Evolutionary conservation across 2,888 invertebrate genomes (phyloP).

Genomic region (Cantharis lateralis): DNA sequence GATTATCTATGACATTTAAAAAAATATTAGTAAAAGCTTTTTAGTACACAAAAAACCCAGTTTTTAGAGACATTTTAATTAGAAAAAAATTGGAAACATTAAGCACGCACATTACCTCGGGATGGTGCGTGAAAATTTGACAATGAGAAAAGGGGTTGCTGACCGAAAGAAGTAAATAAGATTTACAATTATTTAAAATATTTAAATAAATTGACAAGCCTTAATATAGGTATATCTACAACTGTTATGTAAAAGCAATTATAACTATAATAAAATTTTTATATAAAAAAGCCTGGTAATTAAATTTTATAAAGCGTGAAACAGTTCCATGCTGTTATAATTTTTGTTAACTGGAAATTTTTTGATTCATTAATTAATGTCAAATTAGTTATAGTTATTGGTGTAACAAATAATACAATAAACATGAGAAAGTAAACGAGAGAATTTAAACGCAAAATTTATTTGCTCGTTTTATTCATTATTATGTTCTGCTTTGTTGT

Average conservation of each 20-base stretch:
- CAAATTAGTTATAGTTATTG: slow-evolving; percentile 3
- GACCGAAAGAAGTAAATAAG: background rate
- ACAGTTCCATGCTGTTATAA: background rate
- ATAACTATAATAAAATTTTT: background rate
- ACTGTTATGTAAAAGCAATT: background rate
- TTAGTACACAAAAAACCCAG: background rate
- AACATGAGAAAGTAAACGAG: background rate
- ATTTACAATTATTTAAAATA: background rate
- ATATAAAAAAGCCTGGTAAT: background rate
- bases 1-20: background rate
- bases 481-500: background rate
- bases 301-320: slow-evolving; percentile 2
- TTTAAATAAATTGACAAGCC: background rate
- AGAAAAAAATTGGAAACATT: background rate
- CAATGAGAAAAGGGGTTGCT: background rate
- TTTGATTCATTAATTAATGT: slow-evolving; percentile 2
- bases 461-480: background rate
- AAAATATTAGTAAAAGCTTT: background rate
- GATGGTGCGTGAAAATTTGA: background rate
- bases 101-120: background rate
- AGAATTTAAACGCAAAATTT: background rate
- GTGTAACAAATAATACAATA: background rate
- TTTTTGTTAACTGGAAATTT: background rate
- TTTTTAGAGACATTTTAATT: background rate
- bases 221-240: background rate